Percentiles rank a stretch among this genome's conserved stretches.
Conservation (phyloP, 2,888 invertebrate genomes). For the Sphaeridia pumilis region DNA sequence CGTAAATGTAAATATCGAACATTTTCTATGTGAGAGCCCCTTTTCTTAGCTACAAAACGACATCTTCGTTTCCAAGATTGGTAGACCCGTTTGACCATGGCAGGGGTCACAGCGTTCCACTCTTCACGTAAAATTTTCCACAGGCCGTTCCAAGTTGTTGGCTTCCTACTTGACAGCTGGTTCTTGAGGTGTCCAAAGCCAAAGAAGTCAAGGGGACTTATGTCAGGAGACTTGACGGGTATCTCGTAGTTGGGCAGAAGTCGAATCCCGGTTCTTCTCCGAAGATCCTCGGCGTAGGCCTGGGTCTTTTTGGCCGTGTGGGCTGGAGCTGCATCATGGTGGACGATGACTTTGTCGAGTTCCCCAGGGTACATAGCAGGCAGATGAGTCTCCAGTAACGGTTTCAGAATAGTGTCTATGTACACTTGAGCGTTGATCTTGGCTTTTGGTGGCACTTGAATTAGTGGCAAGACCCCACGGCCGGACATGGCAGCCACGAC, state of each 20-base stretch:
- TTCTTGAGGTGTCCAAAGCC: slow-evolving; percentile 14
- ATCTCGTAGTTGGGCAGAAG: neutral
- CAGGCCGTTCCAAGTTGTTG: neutral
- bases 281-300: neutral
- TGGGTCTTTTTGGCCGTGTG: slow-evolving; percentile 1
- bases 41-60: neutral
- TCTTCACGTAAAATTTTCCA: slow-evolving; percentile 10
- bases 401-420: slow-evolving; percentile 9
- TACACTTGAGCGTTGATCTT: slow-evolving; percentile 12
- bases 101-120: slow-evolving; percentile 4
- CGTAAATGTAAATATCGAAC: neutral
- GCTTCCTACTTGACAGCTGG: neutral
- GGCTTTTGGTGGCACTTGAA: slow-evolving; percentile 14
- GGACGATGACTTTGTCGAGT: slow-evolving; percentile 4
- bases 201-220: slow-evolving; percentile 5
- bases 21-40: slow-evolving; percentile 3
- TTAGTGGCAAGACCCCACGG: slow-evolving; percentile 4
- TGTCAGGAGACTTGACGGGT: slow-evolving; percentile 3
- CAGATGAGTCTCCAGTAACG: slow-evolving; percentile 1
- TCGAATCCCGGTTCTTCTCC: slow-evolving; percentile 5
- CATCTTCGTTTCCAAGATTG: slow-evolving; percentile 4
- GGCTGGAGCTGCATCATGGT: slow-evolving; percentile 8
- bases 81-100: neutral
- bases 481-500: slow-evolving; percentile 10
- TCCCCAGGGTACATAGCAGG: slow-evolving; percentile 7